Evolutionary conservation across 2,797 vertebrate genomes (phyloP), one percentile per base, ranked within the genome.

Genomic region (Cyclura pinguis): DNA sequence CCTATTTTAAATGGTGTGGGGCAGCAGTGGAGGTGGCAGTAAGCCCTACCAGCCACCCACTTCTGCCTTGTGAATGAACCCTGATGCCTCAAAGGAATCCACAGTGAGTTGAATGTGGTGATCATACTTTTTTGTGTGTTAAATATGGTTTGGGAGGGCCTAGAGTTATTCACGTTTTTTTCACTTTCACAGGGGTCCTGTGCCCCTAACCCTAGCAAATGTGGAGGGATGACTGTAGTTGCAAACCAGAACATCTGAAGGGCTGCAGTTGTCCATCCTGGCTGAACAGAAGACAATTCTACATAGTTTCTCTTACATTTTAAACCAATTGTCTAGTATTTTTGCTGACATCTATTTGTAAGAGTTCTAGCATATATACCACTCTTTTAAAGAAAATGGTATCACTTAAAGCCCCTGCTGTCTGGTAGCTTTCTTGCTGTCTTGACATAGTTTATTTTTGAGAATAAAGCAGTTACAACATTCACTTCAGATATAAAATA

Each of bases 391-490:
- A 90, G 67, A 10, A 50, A 62, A 84, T 82, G 78, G 57, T 78
- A 84, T 32, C 80, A 92, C 89, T 59, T 42, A 0, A 83, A 90
- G 92, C 81, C 32, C 69, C 85, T 27, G 69, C 42, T 82, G 86
- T 87, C 86, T 91, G 80, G 35, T 90, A 85, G 92, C 20, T 62
- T 5, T 62, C 92, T 86, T 69, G 92, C 20, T 62, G 20, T 62
- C 92, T 86, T 69, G 74, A 72, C 88, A 86, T 83, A 35, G 67
- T 85, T 52, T 85, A 55, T 55, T 50, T 92, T 90, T 6, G 13
- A 57, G 24, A 89, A 89, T 0, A 82, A 89, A 89, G 92, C 93
- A 93, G 87, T 88, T 93, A 93, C 92, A 89, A 55, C 24, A 2
- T 87, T 94, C 81, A 87, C 55, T 77, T 88, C 84, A 86, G 29